phyloP scores from a whole-genome alignment of 2,113 vertebrate species.

The Piprites chloris region DNA sequence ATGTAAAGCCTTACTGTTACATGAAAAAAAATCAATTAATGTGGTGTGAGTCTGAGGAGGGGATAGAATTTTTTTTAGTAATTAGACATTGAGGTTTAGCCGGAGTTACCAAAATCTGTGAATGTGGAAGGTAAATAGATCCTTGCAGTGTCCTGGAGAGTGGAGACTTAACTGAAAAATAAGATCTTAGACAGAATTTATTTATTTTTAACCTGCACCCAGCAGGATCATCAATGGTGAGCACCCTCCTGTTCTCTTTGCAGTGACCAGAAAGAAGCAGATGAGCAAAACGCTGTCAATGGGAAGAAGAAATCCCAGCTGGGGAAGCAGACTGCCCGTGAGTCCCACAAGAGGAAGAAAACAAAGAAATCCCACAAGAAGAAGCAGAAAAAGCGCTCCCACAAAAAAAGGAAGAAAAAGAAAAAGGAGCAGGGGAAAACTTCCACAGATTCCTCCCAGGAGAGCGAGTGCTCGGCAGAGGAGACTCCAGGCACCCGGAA shows the following conservation, averaged over 20 bases:
- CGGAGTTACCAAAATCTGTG: not conserved
- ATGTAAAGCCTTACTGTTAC: not conserved
- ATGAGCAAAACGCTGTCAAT: constrained; percentile 65
- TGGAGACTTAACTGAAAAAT: not conserved
- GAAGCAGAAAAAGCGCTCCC: constrained; percentile 87
- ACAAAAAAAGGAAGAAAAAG: constrained; percentile 82
- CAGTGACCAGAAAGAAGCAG: constrained; percentile 71
- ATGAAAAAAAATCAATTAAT: not conserved
- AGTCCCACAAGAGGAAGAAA: constrained; percentile 78
- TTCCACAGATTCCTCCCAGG: constrained; percentile 68
- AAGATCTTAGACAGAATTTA: not conserved
- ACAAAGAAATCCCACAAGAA: constrained; percentile 87
- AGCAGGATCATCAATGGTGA: not conserved
- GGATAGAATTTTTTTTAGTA: not conserved
- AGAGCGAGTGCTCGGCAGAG: constrained; percentile 68
- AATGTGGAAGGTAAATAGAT: not conserved
- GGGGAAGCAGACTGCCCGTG: constrained; percentile 66
- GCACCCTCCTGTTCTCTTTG: not conserved
- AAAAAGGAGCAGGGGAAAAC: constrained; percentile 69
- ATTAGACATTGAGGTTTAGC: not conserved
- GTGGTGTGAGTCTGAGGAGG: not conserved
- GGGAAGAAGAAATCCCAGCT: constrained; percentile 74
- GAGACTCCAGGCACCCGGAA: constrained; percentile 50
- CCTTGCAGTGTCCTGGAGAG: not conserved
- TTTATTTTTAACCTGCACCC: not conserved